Percentiles rank a stretch among this genome's conserved stretches.
These are phyloP conservation scores for Danionella cerebrum DNA, from an alignment of 2,113 vertebrate species.

Conservation along the genomic window DNA sequence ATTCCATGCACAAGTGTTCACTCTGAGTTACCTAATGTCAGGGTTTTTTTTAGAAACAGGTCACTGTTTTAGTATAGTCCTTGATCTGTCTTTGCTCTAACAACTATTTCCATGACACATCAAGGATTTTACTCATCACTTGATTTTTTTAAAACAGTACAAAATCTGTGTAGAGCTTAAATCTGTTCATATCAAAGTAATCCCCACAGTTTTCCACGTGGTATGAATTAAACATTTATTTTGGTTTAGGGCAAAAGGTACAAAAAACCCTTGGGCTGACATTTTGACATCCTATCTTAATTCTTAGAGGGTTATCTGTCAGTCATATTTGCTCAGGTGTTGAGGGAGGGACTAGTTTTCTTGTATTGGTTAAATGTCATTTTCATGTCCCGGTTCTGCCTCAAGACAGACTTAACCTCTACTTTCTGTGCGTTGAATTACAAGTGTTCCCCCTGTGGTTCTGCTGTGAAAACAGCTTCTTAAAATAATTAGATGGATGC, in stretches of 20 bases:
- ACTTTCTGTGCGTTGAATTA: constrained; percentile 11
- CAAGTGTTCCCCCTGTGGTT: neutral
- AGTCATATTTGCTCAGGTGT: constrained; percentile 5
- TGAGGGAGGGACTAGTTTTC: neutral
- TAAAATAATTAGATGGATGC: too few species aligned
- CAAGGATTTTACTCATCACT: neutral
- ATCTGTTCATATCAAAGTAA: constrained; percentile 13
- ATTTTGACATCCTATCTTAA: constrained; percentile 34
- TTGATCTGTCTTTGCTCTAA: neutral
- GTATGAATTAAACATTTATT: neutral
- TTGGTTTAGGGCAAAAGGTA: neutral
- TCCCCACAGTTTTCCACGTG: neutral
- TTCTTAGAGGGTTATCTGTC: constrained; percentile 23
- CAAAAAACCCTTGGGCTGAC: constrained; percentile 21
- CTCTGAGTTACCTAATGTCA: too few species aligned
- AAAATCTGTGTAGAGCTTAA: neutral
- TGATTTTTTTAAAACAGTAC: neutral
- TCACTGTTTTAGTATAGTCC: neutral
- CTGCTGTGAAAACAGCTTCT: neutral
- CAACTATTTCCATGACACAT: neutral
- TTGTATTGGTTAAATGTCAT: constrained; percentile 32
- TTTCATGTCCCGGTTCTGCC: constrained; percentile 5
- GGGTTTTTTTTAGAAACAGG: too few species aligned
- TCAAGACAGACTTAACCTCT: constrained; percentile 15
- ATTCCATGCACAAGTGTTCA: too few species aligned